Evolutionary conservation across 2,113 vertebrate species (phyloP).

Genomic region (Archocentrus centrarchus): DNA sequence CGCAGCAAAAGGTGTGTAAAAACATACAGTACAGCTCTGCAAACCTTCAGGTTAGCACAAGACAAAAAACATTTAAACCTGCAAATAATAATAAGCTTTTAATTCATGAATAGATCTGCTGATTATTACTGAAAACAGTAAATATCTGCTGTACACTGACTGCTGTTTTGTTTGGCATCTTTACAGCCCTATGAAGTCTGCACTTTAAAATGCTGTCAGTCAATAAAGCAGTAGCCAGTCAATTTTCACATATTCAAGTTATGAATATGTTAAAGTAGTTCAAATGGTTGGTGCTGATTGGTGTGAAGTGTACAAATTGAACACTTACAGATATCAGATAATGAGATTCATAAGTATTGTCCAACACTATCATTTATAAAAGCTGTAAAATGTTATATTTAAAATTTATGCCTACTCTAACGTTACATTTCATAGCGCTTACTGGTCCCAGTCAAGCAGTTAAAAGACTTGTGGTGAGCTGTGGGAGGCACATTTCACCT

Average conservation of each 20-base stretch:
- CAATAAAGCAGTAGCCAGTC: not conserved
- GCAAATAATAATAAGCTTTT: not conserved
- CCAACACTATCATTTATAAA: no score
- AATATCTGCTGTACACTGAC: not conserved
- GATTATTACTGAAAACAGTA: not conserved
- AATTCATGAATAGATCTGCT: not conserved
- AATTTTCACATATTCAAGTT: not conserved
- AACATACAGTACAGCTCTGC: not conserved
- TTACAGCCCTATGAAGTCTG: not conserved
- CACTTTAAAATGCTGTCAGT: not conserved
- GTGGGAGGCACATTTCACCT: no score
- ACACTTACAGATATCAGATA: not conserved
- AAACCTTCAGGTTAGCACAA: not conserved
- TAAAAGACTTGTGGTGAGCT: not conserved
- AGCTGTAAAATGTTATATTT: no score
- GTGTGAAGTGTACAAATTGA: not conserved
- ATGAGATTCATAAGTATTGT: not conserved
- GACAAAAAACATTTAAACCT: not conserved
- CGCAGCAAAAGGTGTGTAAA: not conserved
- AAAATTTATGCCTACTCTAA: no score
- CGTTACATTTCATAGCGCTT: no score
- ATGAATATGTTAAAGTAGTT: not conserved
- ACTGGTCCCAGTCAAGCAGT: no score
- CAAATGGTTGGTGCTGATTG: not conserved
- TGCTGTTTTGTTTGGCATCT: not conserved